A percentile compares a stretch with the other conserved stretches of the same genome.
Evolutionary conservation across 2,113 vertebrate genomes (phyloP).

Genomic region (Ia io): DNA sequence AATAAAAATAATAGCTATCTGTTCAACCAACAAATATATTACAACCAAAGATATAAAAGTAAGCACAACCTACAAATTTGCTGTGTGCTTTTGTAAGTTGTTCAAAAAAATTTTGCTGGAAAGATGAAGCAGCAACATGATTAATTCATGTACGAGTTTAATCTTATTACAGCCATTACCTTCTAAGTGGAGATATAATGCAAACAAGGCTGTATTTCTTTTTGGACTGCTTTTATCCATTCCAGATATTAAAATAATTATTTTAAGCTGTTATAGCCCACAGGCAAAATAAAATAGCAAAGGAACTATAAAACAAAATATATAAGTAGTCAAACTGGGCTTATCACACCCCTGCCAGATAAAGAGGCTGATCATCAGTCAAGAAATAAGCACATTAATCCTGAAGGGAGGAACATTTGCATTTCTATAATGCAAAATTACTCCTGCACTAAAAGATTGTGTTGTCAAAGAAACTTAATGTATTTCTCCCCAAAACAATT

Average conservation of each 20-base stretch:
- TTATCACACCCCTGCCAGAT: constrained; percentile 56
- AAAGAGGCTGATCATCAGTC: constrained; percentile 48
- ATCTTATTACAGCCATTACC: constrained; percentile 46
- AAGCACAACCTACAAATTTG: not conserved
- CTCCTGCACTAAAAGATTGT: constrained; percentile 29
- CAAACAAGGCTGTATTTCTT: constrained; percentile 51
- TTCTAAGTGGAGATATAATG: constrained; percentile 45
- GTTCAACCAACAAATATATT: constrained; percentile 27
- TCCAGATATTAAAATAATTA: constrained; percentile 71
- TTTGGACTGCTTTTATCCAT: constrained; percentile 57
- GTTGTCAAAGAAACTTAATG: constrained; percentile 47
- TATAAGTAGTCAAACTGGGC: not conserved
- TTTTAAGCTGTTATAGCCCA: constrained; percentile 61
- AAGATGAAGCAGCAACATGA: constrained; percentile 26
- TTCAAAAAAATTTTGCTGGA: not conserved
- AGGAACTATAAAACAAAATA: constrained; percentile 57
- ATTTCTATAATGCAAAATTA: constrained; percentile 50
- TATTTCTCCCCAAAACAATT: constrained; percentile 50
- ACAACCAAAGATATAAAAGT: not conserved
- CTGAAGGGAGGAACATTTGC: constrained; percentile 57
- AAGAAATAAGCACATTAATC: constrained; percentile 51
- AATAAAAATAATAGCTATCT: constrained; percentile 2
- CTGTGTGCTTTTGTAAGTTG: not conserved
- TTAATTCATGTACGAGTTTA: constrained; percentile 27
- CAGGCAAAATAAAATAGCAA: constrained; percentile 18